These are phyloP conservation scores for Leptopilina boulardi DNA, from an alignment of 1,140 invertebrate genomes.

Conservation along the genomic window DNA sequence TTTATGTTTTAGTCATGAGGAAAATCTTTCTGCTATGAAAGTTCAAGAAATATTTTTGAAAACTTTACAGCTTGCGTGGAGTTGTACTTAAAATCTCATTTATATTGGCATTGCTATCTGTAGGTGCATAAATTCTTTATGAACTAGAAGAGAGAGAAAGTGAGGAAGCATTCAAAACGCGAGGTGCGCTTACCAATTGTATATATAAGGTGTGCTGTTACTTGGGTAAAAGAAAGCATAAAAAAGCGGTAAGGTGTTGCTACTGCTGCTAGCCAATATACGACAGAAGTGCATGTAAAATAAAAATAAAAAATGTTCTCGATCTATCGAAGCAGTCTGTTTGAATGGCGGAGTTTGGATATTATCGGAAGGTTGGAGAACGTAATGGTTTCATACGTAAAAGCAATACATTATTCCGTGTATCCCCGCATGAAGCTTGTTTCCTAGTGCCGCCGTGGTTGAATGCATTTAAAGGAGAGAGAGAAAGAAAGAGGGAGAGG, in stretches of 20 bases:
- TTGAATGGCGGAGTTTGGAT: conserved; percentile 22
- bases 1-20: conserved; percentile 59
- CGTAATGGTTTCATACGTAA: conserved; percentile 23
- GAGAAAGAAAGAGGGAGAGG: too few relatives aligned
- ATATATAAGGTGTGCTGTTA: not conserved
- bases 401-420: conserved; percentile 12
- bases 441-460: conserved; percentile 18
- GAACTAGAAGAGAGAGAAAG: conserved; percentile 30
- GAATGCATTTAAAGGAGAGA: conserved; percentile 45
- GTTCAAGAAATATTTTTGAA: conserved; percentile 56
- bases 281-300: conserved; percentile 17
- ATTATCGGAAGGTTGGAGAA: conserved; percentile 2
- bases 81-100: conserved; percentile 71
- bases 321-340: conserved; percentile 15
- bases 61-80: not conserved
- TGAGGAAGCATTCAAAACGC: conserved; percentile 26
- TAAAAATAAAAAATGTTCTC: conserved; percentile 15
- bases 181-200: not conserved
- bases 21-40: conserved; percentile 50
- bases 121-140: conserved; percentile 66
- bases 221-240: not conserved
- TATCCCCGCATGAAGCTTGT: conserved; percentile 26
- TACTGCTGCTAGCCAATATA: not conserved
- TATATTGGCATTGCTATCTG: conserved; percentile 66
- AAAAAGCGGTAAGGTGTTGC: not conserved